A percentile compares a stretch with the other conserved stretches of the same genome.
Conservation (phyloP, 2,888 invertebrate species). For the Dynastes hyllus region DNA sequence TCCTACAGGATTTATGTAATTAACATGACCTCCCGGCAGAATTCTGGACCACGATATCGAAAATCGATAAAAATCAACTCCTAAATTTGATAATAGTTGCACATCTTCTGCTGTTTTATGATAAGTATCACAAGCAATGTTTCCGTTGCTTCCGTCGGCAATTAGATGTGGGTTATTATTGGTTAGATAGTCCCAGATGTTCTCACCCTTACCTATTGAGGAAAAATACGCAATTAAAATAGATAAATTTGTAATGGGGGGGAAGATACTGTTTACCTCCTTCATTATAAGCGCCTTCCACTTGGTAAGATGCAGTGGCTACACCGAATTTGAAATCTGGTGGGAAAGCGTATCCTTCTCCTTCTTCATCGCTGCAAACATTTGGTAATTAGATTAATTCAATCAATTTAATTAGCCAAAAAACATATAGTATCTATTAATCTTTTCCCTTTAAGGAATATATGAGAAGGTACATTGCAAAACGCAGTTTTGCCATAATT, state of each 20-base stretch:
- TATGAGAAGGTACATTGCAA: too few relatives aligned
- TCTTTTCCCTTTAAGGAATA: too few relatives aligned
- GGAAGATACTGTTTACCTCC: slow-evolving; percentile 16
- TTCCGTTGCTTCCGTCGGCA: slow-evolving; percentile 75
- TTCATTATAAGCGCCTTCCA: slow-evolving; percentile 58
- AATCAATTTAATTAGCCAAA: too few relatives aligned
- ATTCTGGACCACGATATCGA: slow-evolving; percentile 86
- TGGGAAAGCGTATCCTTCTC: slow-evolving; percentile 45
- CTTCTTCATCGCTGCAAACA: neutral
- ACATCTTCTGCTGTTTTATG: slow-evolving; percentile 79
- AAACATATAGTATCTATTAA: too few relatives aligned
- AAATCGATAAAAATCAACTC: slow-evolving; percentile 81
- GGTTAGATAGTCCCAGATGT: slow-evolving; percentile 77
- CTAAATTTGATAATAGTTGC: slow-evolving; percentile 76
- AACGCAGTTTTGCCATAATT: too few relatives aligned
- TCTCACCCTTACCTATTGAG: slow-evolving; percentile 76
- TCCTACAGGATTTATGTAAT: slow-evolving; percentile 80
- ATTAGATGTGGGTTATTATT: slow-evolving; percentile 74
- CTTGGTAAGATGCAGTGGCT: slow-evolving; percentile 61
- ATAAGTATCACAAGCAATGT: slow-evolving; percentile 82
- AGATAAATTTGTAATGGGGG: neutral
- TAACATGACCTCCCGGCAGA: slow-evolving; percentile 80
- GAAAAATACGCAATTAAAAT: neutral
- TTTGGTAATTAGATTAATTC: neutral
- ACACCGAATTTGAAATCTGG: slow-evolving; percentile 56